phyloP scores from a whole-genome alignment of 2,797 vertebrate species.

The Chelon labrosus region DNA sequence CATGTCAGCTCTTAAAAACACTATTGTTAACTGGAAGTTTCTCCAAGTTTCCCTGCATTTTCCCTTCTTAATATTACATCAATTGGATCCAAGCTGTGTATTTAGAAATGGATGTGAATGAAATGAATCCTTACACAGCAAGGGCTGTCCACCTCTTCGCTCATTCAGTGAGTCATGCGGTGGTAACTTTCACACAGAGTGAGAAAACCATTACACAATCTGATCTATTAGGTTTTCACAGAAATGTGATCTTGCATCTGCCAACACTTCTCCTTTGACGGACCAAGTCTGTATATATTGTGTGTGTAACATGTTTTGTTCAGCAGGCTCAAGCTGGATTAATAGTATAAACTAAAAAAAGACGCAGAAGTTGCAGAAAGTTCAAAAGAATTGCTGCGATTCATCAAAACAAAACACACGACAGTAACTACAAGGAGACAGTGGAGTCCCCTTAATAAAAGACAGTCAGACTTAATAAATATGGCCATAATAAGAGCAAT shows the following conservation, averaged over 20 bases:
- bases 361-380: neutral
- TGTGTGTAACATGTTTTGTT: constrained; percentile 17
- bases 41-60: constrained; percentile 11
- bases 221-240: constrained; percentile 33
- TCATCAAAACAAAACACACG: constrained; percentile 31
- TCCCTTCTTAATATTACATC: constrained; percentile 23
- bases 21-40: constrained; percentile 26
- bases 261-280: constrained; percentile 16
- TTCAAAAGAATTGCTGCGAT: constrained; percentile 15
- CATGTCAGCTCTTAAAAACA: constrained; percentile 18
- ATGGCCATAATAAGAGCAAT: constrained; percentile 62
- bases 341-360: constrained; percentile 35
- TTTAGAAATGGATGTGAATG: constrained; percentile 38
- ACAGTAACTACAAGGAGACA: neutral
- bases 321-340: constrained; percentile 18
- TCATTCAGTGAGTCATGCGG: constrained; percentile 50
- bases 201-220: constrained; percentile 32
- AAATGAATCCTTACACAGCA: constrained; percentile 27
- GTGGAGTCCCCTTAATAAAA: constrained; percentile 45
- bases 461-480: constrained; percentile 53
- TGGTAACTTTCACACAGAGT: constrained; percentile 40
- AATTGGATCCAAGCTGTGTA: constrained; percentile 34
- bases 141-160: constrained; percentile 58
- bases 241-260: constrained; percentile 24
- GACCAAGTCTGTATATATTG: constrained; percentile 11